These are phyloP conservation scores for Fopius arisanus DNA, from an alignment of 1,140 invertebrate genomes.

Conservation along the genomic window DNA sequence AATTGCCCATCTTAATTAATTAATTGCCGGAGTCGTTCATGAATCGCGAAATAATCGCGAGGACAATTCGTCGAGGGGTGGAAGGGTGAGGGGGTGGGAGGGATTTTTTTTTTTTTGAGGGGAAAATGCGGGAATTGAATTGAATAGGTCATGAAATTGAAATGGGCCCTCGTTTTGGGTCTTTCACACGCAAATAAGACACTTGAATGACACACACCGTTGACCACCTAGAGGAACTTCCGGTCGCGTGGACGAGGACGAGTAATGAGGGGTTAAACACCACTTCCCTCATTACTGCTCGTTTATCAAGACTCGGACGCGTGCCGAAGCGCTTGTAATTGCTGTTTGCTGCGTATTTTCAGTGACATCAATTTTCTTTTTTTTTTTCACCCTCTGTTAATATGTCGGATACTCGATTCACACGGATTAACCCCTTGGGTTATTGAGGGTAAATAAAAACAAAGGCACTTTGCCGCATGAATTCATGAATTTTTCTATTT, in stretches of 20 bases:
- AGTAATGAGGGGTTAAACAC: slow-evolving; percentile 43
- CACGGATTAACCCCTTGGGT: slow-evolving; percentile 16
- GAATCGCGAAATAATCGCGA: too few relatives aligned
- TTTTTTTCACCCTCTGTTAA: background rate
- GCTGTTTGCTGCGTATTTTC: slow-evolving; percentile 16
- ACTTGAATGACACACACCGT: background rate
- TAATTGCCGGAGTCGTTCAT: too few relatives aligned
- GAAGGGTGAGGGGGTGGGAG: too few relatives aligned
- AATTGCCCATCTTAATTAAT: too few relatives aligned
- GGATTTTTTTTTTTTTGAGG: too few relatives aligned
- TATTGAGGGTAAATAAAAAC: background rate
- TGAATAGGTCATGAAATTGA: background rate
- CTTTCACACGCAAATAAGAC: slow-evolving; percentile 13
- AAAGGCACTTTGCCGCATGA: background rate
- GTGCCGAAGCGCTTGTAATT: slow-evolving; percentile 43
- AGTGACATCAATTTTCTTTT: slow-evolving; percentile 15
- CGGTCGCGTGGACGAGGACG: slow-evolving; percentile 51
- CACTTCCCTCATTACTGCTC: slow-evolving; percentile 44
- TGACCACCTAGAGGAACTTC: slow-evolving; percentile 37
- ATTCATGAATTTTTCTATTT: too few relatives aligned
- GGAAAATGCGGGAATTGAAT: background rate
- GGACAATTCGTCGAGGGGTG: too few relatives aligned
- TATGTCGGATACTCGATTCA: background rate
- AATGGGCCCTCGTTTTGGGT: background rate
- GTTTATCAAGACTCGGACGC: slow-evolving; percentile 52